These are phyloP conservation scores for Drosophila setifemur DNA, from an alignment of 1,140 invertebrate species.

Conservation along the genomic window DNA sequence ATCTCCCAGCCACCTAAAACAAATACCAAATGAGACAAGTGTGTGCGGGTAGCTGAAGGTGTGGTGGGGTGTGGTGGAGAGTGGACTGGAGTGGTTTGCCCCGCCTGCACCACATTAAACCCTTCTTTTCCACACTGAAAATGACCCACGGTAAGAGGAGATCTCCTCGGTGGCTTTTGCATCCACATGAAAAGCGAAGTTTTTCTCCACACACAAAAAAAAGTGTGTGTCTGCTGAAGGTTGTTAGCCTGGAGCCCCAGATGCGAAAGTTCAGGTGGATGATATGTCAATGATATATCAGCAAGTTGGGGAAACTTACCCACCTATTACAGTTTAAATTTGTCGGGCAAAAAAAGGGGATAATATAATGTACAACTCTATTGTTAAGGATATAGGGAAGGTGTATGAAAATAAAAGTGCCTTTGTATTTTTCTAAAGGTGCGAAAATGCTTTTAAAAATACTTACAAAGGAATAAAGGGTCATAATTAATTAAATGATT, in stretches of 20 bases:
- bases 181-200: constrained; percentile 35
- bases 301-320: constrained; percentile 9
- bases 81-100: neutral
- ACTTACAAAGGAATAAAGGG: too few relatives aligned
- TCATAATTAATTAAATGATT: too few relatives aligned
- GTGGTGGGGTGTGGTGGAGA: constrained; percentile 10
- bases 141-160: constrained; percentile 73
- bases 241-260: constrained; percentile 57
- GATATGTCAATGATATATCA: constrained; percentile 60
- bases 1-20: constrained; percentile 28
- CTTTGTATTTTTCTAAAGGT: too few relatives aligned
- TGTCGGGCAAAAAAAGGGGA: neutral
- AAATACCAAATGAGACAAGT: constrained; percentile 53
- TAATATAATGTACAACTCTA: neutral
- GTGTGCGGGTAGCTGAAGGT: constrained; percentile 6
- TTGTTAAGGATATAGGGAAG: neutral
- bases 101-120: constrained; percentile 20
- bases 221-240: constrained; percentile 51
- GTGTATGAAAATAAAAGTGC: too few relatives aligned
- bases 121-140: constrained; percentile 53
- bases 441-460: too few relatives aligned
- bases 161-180: constrained; percentile 60
- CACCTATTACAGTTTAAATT: constrained; percentile 5
- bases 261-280: constrained; percentile 43
- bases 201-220: constrained; percentile 7